Conservation (phyloP, 1,140 invertebrate species). For the Platyura marginata region DNA sequence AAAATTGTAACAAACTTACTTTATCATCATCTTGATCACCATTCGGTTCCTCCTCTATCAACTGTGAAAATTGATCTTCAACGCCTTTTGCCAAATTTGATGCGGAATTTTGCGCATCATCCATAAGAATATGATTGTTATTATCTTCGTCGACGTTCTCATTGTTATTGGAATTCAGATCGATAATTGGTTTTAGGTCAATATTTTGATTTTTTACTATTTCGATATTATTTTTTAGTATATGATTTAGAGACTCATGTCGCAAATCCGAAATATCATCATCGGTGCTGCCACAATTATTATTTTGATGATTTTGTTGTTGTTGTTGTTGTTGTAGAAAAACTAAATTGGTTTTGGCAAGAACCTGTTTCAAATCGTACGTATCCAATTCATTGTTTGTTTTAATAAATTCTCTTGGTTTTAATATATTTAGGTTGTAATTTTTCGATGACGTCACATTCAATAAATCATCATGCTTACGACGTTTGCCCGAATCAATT, state of each 20-base stretch:
- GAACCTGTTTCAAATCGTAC: neutral
- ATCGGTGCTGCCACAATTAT: too few relatives aligned
- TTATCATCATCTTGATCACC: neutral
- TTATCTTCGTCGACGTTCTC: neutral
- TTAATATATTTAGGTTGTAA: neutral
- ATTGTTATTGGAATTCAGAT: neutral
- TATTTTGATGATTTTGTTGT: neutral
- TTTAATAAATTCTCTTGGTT: neutral
- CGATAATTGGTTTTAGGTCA: neutral
- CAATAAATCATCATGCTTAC: too few relatives aligned
- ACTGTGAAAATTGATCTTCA: neutral
- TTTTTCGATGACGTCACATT: neutral
- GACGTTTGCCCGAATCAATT: too few relatives aligned
- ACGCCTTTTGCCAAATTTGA: neutral
- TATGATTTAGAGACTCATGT: neutral
- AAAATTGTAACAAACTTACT: too few relatives aligned
- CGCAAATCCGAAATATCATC: neutral
- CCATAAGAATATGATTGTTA: neutral
- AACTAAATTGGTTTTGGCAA: neutral
- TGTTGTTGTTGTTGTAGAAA: neutral
- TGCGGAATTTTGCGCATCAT: neutral
- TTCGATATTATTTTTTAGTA: slow-evolving; percentile 1
- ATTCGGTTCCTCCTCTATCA: neutral
- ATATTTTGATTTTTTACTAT: neutral
- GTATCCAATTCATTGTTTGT: neutral